Base-by-base conservation (phyloP, 37 sponge, comb jelly and placozoan species). In the Bolinopsis microptera region DNA sequence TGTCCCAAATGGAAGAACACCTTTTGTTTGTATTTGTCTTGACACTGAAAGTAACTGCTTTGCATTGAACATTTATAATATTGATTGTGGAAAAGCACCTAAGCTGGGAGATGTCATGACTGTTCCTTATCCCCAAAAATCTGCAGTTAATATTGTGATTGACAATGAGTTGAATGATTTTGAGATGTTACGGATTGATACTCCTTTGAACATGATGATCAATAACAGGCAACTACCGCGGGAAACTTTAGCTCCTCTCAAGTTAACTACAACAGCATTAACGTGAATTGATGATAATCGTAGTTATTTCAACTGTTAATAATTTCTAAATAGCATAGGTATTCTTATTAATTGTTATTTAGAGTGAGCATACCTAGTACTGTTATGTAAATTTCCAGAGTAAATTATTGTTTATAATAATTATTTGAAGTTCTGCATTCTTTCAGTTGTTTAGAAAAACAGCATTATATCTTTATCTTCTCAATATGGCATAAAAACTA, bases 21-120 rank as follows among this genome's bases (percentile, higher is more conserved):
- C 90, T 13, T 86, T 86, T 39, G 28, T 40, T 3, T 82, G 83
- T 35, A 82, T 82, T 23, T 82, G 83, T 32, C 38, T 82, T 5
- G 83, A 82, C 23, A 82, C 13, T 31, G 38, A 82, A 13, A 36
- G 38, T 23, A 35, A 32, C 38, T 82, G 83, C 23, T 82, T 82
- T 82, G 83, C 83, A 23, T 24, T 82, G 13, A 82, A 82, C 38
- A 31, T 82, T 36, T 82, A 82, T 23, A 82, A 82, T 82, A 82
- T 82, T 9, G 83, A 82, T 23, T 36, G 38, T 82, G 83, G 38
- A 32, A 82, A 82, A 35, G 83, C 83, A 36, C 83, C 83, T 36
- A 82, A 82, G 31, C 83, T 82, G 5, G 83, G 83, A 5, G 83
- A 82, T 35, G 31, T 82, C 5, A 21, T 82, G 38, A 82, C 83